Evolutionary conservation across 53 echinoderm and acorn worm genomes (phyloP), one percentile per base, ranked within the genome.

Genomic region (Echinometra lucunter): DNA sequence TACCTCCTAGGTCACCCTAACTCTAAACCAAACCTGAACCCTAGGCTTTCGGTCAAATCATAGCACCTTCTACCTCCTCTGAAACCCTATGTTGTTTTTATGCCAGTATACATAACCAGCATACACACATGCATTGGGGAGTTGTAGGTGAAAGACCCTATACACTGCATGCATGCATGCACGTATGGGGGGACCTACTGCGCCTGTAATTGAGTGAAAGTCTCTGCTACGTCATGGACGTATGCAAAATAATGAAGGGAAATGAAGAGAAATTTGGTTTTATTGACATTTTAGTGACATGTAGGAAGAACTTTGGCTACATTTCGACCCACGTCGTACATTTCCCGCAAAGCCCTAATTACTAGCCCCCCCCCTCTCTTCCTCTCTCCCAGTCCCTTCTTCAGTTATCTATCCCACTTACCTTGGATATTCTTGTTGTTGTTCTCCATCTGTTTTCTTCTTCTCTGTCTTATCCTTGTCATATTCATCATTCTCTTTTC

Each of bases 231-330:
- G 91, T 66, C 69, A 74, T 49, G 45, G 93, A 55, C 93, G 93
- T 80, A 92, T 44, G 80, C 30, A 74, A 44, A 53, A 92, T 92
- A 92, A 92, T 80, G 93, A 92, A 49, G 93, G 93, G 93, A 92
- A 92, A 92, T 92, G 93, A 92, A 78, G 60, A 92, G 57, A 92
- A 92, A 92, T 92, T 92, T 78, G 75, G 37, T 78, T 92, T 92
- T 78, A 92, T 92, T 92, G 93, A 92, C 93, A 92, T 92, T 92
- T 92, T 78, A 92, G 93, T 75, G 93, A 78, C 93, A 92, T n/a
- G 93, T 19, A 56, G 40, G 80, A 35, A 25, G 80, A 92, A 92
- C 80, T 56, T 57, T 47, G 85, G 85, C 47, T 90, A 58, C 90
- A 35, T 90, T 90, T 25, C 27, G 11, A 88, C 49, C 58, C 37